phyloP scores from a whole-genome alignment of 2,113 vertebrate species.

The Galeopterus variegatus region DNA sequence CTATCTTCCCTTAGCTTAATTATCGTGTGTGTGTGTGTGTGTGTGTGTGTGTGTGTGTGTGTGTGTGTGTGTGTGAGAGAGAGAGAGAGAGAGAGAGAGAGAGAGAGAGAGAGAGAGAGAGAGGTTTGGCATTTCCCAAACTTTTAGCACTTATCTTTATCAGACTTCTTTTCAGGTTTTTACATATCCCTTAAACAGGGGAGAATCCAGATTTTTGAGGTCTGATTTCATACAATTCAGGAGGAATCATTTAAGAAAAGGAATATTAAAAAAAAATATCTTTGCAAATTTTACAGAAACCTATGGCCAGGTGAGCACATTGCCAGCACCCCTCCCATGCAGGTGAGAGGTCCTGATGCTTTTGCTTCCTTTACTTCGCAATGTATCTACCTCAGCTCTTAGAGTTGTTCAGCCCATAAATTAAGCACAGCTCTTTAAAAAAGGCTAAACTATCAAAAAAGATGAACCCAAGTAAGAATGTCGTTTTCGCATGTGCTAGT shows the following conservation, averaged over 20 bases:
- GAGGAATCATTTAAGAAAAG: background rate
- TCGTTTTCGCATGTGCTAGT: background rate
- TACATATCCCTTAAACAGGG: background rate
- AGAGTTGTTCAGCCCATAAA: background rate
- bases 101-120: too few relatives aligned
- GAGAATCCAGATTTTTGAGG: background rate
- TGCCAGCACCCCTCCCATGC: background rate
- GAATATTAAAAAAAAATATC: background rate
- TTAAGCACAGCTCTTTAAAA: slow-evolving; percentile 17
- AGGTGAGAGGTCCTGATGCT: background rate
- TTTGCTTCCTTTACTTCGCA: slow-evolving; percentile 27
- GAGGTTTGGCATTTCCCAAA: slow-evolving; percentile 45
- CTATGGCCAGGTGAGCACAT: background rate
- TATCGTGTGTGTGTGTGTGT: background rate
- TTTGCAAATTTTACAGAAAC: slow-evolving; percentile 12
- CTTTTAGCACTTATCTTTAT: background rate
- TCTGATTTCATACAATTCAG: background rate
- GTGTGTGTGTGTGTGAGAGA: too few relatives aligned
- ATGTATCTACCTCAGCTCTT: background rate
- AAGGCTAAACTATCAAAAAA: background rate
- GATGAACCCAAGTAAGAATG: slow-evolving; percentile 23
- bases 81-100: too few relatives aligned
- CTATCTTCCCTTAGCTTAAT: slow-evolving; percentile 28
- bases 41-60: too few relatives aligned
- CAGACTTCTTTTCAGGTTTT: background rate